Evolutionary conservation across 2,888 invertebrate genomes (phyloP).

Genomic region (Tineola bisselliella): DNA sequence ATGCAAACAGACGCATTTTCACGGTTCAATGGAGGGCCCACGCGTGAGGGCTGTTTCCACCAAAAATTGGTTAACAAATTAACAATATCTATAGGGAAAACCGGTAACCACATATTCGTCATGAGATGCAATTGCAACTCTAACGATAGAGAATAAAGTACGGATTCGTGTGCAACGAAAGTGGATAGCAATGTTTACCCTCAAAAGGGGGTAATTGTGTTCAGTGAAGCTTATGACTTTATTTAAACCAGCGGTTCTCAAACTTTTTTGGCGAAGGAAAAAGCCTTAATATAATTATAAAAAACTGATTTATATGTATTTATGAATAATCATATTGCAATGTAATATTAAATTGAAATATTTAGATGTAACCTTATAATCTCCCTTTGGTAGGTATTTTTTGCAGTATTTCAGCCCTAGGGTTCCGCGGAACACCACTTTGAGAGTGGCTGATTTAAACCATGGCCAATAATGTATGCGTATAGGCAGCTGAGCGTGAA

Average conservation of each 20-base stretch:
- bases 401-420: too few relatives aligned
- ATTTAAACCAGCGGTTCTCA: too few relatives aligned
- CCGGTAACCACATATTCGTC: background rate
- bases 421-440: too few relatives aligned
- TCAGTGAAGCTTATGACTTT: slow-evolving; percentile 31
- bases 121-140: background rate
- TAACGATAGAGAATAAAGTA: background rate
- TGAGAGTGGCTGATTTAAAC: too few relatives aligned
- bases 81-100: slow-evolving; percentile 14
- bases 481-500: too few relatives aligned
- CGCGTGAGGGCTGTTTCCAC: slow-evolving; percentile 22
- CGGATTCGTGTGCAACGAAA: background rate
- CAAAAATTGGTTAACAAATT: slow-evolving; percentile 26
- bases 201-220: slow-evolving; percentile 18
- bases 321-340: too few relatives aligned
- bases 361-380: too few relatives aligned
- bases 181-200: background rate
- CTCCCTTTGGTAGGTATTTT: too few relatives aligned
- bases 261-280: too few relatives aligned
- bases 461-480: background rate
- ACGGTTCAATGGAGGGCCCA: slow-evolving; percentile 17
- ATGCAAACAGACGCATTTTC: slow-evolving; percentile 15
- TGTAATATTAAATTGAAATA: too few relatives aligned
- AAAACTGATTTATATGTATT: too few relatives aligned
- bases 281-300: too few relatives aligned